Conservation (phyloP, 2,797 vertebrate genomes). For the Chloroceryle inda region DNA sequence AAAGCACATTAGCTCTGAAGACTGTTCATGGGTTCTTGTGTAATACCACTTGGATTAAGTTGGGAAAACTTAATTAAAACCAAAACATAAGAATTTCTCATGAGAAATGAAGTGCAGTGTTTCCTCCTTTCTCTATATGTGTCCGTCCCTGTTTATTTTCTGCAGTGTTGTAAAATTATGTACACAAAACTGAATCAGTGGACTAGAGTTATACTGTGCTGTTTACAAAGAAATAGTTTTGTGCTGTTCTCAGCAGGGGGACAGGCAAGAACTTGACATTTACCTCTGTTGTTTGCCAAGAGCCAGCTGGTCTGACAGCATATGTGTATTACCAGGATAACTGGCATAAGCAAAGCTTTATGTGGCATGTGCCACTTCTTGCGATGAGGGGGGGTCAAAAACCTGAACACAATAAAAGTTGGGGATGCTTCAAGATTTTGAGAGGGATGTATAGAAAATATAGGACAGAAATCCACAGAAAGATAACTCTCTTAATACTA, state of each 20-base stretch:
- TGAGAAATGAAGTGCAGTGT: not conserved
- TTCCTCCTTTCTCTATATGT: not conserved
- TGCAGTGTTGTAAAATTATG: not conserved
- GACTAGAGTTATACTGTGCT: not conserved
- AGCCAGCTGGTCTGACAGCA: conserved; percentile 21
- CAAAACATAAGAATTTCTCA: not conserved
- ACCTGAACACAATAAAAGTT: not conserved
- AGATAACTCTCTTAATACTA: not conserved
- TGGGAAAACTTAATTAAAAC: not conserved
- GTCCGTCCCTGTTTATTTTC: not conserved
- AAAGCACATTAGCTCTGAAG: not conserved
- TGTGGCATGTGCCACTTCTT: not conserved
- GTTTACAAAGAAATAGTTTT: not conserved
- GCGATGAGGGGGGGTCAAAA: not conserved
- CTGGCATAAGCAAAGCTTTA: not conserved
- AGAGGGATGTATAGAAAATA: not conserved
- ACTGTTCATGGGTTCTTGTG: not conserved
- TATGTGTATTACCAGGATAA: not conserved
- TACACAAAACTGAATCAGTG: not conserved
- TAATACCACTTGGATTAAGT: not conserved
- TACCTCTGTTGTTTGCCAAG: conserved; percentile 23
- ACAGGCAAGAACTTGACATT: conserved; percentile 13
- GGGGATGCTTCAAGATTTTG: not conserved
- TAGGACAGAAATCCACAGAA: not conserved
- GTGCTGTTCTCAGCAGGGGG: not conserved